A percentile compares a stretch with the other conserved stretches of the same genome.
Evolutionary conservation across 92 coral and sea anemone genomes (phyloP).

Genomic region (Bergia sp.): DNA sequence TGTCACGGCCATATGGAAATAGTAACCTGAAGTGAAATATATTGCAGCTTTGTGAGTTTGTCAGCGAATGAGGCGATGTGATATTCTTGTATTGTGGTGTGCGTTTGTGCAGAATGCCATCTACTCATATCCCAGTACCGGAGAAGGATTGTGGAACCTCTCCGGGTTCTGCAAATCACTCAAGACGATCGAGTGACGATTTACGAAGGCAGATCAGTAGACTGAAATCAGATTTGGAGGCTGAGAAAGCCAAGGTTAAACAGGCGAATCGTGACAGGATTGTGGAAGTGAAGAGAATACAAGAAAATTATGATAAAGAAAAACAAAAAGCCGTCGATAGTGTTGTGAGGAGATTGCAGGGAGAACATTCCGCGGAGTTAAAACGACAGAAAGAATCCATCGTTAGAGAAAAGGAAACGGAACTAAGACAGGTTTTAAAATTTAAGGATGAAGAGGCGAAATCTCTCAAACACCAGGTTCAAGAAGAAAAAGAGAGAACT

Average conservation of each 20-base stretch:
- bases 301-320: conserved; percentile 88
- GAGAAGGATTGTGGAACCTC: conserved; percentile 76
- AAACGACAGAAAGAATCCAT: conserved; percentile 72
- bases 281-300: conserved; percentile 83
- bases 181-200: conserved; percentile 83
- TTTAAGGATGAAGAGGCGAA: conserved; percentile 95
- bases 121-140: conserved; percentile 77
- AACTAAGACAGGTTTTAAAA: conserved; percentile 84
- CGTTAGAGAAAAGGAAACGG: conserved; percentile 85
- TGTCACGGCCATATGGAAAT: conserved; percentile 21
- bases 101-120: conserved; percentile 67
- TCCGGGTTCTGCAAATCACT: conserved; percentile 58
- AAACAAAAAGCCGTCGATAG: conserved; percentile 88
- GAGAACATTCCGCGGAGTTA: conserved; percentile 86
- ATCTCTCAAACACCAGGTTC: conserved; percentile 82
- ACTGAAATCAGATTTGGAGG: conserved; percentile 88
- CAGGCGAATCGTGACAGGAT: conserved; percentile 93
- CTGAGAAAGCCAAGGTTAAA: conserved; percentile 84
- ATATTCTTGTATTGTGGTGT: not conserved
- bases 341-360: conserved; percentile 76
- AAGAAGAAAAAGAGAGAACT: conserved; percentile 81
- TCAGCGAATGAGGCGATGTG: conserved; percentile 34
- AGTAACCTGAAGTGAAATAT: not conserved
- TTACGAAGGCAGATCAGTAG: conserved; percentile 81
- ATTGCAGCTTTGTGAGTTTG: not conserved